phyloP scores from a whole-genome alignment of 2,113 vertebrate genomes.

The Neodontobutis hainanensis region DNA sequence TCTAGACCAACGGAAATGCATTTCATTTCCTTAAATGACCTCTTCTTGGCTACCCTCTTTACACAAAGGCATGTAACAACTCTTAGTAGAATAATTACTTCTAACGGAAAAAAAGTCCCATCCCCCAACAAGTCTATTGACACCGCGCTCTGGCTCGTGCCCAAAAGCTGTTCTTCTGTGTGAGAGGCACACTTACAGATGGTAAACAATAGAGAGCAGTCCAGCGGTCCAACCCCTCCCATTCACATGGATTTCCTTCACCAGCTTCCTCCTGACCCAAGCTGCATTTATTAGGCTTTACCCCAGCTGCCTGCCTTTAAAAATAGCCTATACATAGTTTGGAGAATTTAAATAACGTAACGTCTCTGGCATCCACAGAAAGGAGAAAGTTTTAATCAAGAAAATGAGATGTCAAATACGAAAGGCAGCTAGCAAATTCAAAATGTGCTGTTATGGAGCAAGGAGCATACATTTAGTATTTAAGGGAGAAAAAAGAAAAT shows the following conservation, averaged over 20 bases:
- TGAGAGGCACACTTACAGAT: slow-evolving; percentile 81
- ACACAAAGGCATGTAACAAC: slow-evolving; percentile 4
- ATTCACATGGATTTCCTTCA: slow-evolving; percentile 82
- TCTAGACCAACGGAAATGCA: slow-evolving; percentile 28
- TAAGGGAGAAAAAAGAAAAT: too few species aligned
- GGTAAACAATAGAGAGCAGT: slow-evolving; percentile 87
- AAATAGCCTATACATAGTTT: slow-evolving; percentile 20
- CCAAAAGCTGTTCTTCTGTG: slow-evolving; percentile 32
- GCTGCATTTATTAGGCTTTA: slow-evolving; percentile 64
- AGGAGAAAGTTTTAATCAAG: background rate
- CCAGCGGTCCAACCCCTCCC: slow-evolving; percentile 69
- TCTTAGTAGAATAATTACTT: slow-evolving; percentile 39
- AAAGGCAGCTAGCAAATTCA: slow-evolving; percentile 8
- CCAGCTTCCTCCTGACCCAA: slow-evolving; percentile 79
- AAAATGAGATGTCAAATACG: background rate
- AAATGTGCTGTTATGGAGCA: background rate
- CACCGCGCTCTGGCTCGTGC: slow-evolving; percentile 38
- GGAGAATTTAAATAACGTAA: slow-evolving; percentile 28
- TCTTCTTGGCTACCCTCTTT: slow-evolving; percentile 10
- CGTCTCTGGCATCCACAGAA: slow-evolving; percentile 12
- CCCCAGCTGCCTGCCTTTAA: slow-evolving; percentile 43
- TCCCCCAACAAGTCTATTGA: slow-evolving; percentile 52
- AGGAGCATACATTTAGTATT: too few species aligned
- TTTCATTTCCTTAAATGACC: slow-evolving; percentile 24
- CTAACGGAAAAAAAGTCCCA: slow-evolving; percentile 51